phyloP scores from a whole-genome alignment of 2,113 vertebrate species.

The Hippopotamus amphibius region DNA sequence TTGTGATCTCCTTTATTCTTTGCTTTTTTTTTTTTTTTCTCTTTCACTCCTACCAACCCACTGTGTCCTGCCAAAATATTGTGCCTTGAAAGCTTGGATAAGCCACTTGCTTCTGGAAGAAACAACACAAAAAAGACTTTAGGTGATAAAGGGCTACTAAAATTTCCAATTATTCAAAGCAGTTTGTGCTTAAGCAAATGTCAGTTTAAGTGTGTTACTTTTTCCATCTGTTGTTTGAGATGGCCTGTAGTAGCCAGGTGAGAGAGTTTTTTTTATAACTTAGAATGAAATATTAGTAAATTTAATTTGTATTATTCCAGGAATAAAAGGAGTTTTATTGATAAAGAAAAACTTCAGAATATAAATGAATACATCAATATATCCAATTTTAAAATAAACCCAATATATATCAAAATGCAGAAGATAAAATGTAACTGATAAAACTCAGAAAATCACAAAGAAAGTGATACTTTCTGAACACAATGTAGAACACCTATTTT shows the following conservation, averaged over 20 bases:
- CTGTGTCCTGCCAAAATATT: neutral
- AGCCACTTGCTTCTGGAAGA: neutral
- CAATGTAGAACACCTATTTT: neutral
- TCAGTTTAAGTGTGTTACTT: neutral
- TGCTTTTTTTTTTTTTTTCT: neutral
- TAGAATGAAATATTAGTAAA: conserved; percentile 28
- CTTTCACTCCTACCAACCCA: neutral
- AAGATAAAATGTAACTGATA: neutral
- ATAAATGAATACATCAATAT: neutral
- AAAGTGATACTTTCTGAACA: neutral
- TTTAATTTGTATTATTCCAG: neutral
- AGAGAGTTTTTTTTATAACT: neutral
- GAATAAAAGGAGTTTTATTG: neutral
- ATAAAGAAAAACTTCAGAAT: neutral
- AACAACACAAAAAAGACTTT: neutral
- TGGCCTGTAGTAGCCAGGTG: neutral
- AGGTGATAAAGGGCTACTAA: neutral
- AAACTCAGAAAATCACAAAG: neutral
- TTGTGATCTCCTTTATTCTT: neutral
- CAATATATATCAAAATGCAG: neutral
- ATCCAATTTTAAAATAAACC: neutral
- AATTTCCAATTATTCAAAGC: neutral
- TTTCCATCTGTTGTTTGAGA: neutral
- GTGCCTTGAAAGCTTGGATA: neutral
- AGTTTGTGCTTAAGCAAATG: neutral